These are phyloP conservation scores for Lucilia cuprina DNA, from an alignment of 1,140 invertebrate genomes.

Conservation along the genomic window DNA sequence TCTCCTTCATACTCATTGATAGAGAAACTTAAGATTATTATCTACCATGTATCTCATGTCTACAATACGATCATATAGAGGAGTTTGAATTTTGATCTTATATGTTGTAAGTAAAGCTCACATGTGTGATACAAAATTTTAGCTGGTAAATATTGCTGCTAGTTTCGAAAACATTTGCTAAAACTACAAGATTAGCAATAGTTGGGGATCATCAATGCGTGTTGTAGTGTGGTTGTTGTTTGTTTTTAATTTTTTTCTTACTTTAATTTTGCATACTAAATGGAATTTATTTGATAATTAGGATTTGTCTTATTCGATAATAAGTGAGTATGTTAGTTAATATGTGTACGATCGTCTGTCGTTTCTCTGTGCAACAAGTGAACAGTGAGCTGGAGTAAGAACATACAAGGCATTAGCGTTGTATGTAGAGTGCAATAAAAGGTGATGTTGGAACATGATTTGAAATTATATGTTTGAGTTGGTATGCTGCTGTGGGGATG, in stretches of 20 bases:
- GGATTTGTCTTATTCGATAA: constrained; percentile 60
- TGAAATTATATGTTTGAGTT: background rate
- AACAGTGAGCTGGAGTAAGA: background rate
- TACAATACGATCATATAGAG: constrained; percentile 10
- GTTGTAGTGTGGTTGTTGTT: background rate
- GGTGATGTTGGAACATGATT: constrained; percentile 20
- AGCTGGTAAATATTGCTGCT: background rate
- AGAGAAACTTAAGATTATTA: constrained; percentile 54
- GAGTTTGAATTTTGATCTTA: constrained; percentile 9
- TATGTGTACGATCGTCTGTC: background rate
- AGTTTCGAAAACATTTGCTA: background rate
- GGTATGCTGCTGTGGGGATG: too few relatives aligned
- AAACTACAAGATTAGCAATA: background rate
- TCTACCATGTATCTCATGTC: constrained; percentile 45
- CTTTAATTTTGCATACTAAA: background rate
- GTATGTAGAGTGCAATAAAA: constrained; percentile 20
- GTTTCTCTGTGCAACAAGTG: background rate
- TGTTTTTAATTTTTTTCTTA: background rate
- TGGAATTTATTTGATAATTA: constrained; percentile 62
- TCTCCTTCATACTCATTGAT: constrained; percentile 42
- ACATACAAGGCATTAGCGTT: background rate
- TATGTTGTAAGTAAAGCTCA: background rate
- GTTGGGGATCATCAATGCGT: constrained; percentile 12
- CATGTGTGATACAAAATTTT: background rate
- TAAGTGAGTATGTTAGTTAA: background rate